phyloP scores from a whole-genome alignment of 1,140 invertebrate species.

The Zophobas morio region DNA sequence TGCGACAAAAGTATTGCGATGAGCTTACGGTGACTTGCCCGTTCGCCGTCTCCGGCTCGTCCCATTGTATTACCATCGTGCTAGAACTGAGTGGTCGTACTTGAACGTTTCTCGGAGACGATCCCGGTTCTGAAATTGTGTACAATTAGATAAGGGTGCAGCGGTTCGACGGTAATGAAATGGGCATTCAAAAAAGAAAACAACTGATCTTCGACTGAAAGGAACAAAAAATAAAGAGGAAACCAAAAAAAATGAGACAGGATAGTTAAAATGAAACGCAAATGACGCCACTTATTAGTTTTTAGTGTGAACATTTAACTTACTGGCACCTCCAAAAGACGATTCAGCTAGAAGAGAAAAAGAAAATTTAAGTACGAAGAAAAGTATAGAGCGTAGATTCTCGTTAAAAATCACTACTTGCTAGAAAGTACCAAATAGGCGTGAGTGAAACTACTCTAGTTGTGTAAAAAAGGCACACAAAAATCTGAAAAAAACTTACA shows the following conservation, averaged over 20 bases:
- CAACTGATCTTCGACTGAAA: conserved; percentile 12
- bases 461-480: conserved; percentile 57
- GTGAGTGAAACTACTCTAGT: conserved; percentile 58
- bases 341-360: conserved; percentile 77
- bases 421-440: conserved; percentile 52
- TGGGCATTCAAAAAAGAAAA: conserved; percentile 7
- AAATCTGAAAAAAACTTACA: conserved; percentile 62
- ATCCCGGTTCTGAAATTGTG: conserved; percentile 86
- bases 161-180: background rate
- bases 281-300: conserved; percentile 32
- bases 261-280: conserved; percentile 2
- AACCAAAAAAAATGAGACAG: conserved; percentile 17
- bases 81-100: conserved; percentile 93
- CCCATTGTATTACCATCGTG: conserved; percentile 97
- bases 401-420: conserved; percentile 15
- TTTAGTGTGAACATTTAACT: conserved; percentile 70
- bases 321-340: conserved; percentile 89
- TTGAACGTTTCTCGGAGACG: conserved; percentile 93
- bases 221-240: conserved; percentile 3
- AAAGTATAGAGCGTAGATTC: background rate
- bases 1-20: background rate
- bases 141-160: background rate
- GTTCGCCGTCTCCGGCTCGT: conserved; percentile 96
- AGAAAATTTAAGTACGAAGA: conserved; percentile 8
- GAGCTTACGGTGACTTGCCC: conserved; percentile 93